A percentile compares a stretch with the other conserved stretches of the same genome.
Conservation (phyloP, 2,888 invertebrate genomes). For the Sylvicola cinctus region DNA sequence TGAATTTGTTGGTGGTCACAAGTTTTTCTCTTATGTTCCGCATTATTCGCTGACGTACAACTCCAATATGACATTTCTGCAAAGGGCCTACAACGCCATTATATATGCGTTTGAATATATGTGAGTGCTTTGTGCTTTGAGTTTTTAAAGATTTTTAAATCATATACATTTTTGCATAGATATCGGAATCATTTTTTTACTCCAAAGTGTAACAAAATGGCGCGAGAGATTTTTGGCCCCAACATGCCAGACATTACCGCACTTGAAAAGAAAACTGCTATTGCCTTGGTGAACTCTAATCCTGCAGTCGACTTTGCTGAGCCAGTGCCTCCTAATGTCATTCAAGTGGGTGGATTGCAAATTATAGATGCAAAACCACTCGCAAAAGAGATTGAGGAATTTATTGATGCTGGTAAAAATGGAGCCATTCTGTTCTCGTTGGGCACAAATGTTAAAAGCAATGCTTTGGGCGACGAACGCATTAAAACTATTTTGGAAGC, state of each 20-base stretch:
- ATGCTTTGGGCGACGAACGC: constrained; percentile 8
- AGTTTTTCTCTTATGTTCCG: constrained; percentile 13
- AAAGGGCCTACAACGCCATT: constrained; percentile 12
- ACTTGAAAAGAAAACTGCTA: too few species aligned
- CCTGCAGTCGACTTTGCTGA: constrained; percentile 16
- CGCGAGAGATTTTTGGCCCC: too few species aligned
- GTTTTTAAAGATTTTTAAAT: too few species aligned
- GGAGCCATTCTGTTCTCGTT: constrained; percentile 20
- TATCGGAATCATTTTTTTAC: too few species aligned
- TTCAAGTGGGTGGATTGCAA: constrained; percentile 22
- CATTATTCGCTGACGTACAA: constrained; percentile 8
- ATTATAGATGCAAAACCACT: constrained; percentile 14
- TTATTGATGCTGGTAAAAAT: constrained; percentile 13
- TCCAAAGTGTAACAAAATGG: too few species aligned
- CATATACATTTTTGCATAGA: too few species aligned
- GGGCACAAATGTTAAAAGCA: constrained; percentile 15
- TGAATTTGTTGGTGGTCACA: constrained; percentile 13
- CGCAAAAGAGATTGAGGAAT: constrained; percentile 12
- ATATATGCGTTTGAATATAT: constrained; percentile 10
- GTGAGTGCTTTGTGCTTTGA: constrained; percentile 8
- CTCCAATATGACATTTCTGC: constrained; percentile 12
- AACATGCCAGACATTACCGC: too few species aligned
- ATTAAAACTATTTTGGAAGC: constrained; percentile 12
- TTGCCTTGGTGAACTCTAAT: constrained; percentile 19
- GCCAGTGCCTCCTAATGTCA: constrained; percentile 18